These are phyloP conservation scores for Tupaia tana DNA, from an alignment of 2,113 vertebrate species.

Conservation along the genomic window DNA sequence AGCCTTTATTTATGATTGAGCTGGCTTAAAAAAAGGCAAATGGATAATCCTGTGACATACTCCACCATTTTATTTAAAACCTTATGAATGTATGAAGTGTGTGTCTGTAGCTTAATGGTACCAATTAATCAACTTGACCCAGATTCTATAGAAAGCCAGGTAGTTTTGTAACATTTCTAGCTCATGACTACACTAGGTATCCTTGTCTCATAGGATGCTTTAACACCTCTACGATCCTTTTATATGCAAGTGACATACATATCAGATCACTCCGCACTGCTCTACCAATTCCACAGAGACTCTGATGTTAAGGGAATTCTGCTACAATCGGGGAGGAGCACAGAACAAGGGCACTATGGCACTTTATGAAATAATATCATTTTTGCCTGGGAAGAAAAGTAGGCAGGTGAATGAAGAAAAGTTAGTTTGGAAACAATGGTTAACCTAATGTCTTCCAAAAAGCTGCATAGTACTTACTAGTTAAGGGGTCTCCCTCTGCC, in stretches of 20 bases:
- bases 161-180: background rate
- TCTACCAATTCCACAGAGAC: background rate
- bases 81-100: background rate
- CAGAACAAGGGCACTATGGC: background rate
- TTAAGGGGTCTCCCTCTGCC: background rate
- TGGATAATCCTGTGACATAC: background rate
- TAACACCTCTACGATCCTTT: background rate
- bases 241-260: background rate
- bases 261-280: background rate
- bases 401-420: background rate
- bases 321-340: background rate
- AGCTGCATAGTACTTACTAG: background rate
- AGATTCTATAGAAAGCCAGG: background rate
- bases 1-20: background rate
- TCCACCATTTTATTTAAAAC: background rate
- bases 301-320: background rate
- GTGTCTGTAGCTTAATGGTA: background rate
- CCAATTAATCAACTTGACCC: background rate
- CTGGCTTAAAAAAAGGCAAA: conserved; percentile 4
- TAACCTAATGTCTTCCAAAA: background rate
- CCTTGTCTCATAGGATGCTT: background rate
- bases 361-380: background rate
- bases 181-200: background rate
- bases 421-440: background rate
- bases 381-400: background rate